Percentiles rank a stretch among this genome's conserved stretches.
phyloP scores from a whole-genome alignment of 2,113 vertebrate genomes.

The Colaptes auratus region DNA sequence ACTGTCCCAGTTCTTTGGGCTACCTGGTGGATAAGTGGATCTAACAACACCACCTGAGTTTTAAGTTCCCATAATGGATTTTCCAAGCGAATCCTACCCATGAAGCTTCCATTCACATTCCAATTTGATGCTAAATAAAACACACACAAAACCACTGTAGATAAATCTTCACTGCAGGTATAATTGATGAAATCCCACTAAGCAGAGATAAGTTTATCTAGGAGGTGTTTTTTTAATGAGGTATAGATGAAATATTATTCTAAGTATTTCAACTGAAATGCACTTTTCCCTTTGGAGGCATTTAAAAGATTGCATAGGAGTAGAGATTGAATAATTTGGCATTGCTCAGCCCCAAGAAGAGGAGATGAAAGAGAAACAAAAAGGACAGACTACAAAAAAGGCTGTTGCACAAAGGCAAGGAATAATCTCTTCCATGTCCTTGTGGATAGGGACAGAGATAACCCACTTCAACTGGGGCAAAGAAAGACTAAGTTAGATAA shows the following conservation, averaged over 20 bases:
- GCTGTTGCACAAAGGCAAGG: slow-evolving; percentile 5
- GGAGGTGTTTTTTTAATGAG: neutral
- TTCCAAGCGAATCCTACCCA: neutral
- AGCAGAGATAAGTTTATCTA: neutral
- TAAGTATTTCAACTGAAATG: neutral
- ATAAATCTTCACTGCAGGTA: neutral
- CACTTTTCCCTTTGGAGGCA: neutral
- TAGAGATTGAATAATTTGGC: slow-evolving; percentile 10
- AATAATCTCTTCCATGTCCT: neutral
- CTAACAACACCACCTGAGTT: neutral
- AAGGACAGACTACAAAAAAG: slow-evolving; percentile 19
- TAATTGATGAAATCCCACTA: neutral
- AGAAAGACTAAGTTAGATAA: neutral
- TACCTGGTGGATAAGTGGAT: neutral
- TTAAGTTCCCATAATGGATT: neutral
- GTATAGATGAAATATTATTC: neutral
- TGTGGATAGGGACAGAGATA: neutral
- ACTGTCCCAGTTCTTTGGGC: neutral
- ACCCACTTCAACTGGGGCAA: neutral
- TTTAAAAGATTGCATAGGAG: neutral
- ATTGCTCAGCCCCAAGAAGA: slow-evolving; percentile 13
- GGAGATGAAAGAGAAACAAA: slow-evolving; percentile 28
- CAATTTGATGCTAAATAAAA: slow-evolving; percentile 16
- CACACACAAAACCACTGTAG: neutral
- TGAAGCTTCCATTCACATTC: neutral